phyloP scores from a whole-genome alignment of 2,797 vertebrate genomes.

The Chrysocyon brachyurus region DNA sequence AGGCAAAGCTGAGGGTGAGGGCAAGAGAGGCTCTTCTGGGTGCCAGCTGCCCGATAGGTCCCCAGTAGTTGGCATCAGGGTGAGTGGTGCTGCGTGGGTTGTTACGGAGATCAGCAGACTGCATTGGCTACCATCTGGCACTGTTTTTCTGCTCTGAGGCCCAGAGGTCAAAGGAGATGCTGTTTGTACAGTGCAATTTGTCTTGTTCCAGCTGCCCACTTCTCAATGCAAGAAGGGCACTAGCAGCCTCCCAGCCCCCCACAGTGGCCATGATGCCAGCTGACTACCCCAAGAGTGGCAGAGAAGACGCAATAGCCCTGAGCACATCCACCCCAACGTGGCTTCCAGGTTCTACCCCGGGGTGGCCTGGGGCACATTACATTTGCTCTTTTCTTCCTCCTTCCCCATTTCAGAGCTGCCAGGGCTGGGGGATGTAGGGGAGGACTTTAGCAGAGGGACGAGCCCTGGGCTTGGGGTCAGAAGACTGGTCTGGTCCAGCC shows the following conservation, averaged over 20 bases:
- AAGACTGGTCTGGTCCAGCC: background rate
- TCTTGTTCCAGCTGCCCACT: background rate
- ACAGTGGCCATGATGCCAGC: background rate
- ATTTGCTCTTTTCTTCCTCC: background rate
- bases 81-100: background rate
- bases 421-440: fast-evolving
- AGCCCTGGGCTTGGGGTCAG: background rate
- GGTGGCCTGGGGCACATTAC: fast-evolving
- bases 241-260: fast-evolving
- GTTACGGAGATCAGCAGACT: constrained; percentile 16
- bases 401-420: background rate
- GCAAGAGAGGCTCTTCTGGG: background rate
- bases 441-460: background rate
- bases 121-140: constrained; percentile 61
- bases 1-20: background rate
- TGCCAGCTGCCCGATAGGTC: background rate
- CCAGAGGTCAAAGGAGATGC: background rate
- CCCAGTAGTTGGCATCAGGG: background rate
- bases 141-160: constrained; percentile 45
- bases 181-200: background rate
- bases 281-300: too few species aligned
- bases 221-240: background rate
- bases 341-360: background rate
- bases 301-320: background rate
- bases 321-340: background rate